A percentile compares a stretch with the other conserved stretches of the same genome.
Evolutionary conservation across 2,888 invertebrate genomes (phyloP).

Genomic region (Watsonalla cultraria): DNA sequence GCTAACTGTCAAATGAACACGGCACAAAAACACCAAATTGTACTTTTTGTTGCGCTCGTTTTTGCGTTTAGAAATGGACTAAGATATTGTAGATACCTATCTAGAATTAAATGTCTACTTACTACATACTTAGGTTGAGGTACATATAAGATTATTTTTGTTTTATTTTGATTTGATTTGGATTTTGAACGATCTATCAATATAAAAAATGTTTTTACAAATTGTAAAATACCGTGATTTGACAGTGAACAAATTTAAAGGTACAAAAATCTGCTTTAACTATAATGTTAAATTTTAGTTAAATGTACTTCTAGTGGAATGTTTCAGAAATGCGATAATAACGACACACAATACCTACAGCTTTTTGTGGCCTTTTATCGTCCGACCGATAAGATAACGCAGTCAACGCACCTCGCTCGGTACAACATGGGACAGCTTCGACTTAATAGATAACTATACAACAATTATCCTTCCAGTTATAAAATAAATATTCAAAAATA

Average conservation of each 20-base stretch:
- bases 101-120: neutral
- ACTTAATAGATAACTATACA: conserved; percentile 17
- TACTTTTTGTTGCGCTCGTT: too few species aligned
- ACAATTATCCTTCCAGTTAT: conserved; percentile 8
- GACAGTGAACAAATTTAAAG: too few species aligned
- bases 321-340: neutral
- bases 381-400: conserved; percentile 33
- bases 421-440: conserved; percentile 19
- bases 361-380: conserved; percentile 21
- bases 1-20: conserved; percentile 1
- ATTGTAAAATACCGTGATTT: too few species aligned
- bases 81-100: too few species aligned
- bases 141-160: too few species aligned
- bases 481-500: too few species aligned
- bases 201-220: too few species aligned
- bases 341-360: neutral
- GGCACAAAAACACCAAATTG: neutral
- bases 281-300: neutral
- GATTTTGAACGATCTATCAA: too few species aligned
- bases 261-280: too few species aligned
- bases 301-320: neutral
- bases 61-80: too few species aligned
- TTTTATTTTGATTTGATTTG: too few species aligned
- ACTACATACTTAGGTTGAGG: too few species aligned
- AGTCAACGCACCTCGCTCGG: conserved; percentile 32